Evolutionary conservation across 2,113 vertebrate genomes (phyloP).

Genomic region (Chamaetylas fuelleborni): DNA sequence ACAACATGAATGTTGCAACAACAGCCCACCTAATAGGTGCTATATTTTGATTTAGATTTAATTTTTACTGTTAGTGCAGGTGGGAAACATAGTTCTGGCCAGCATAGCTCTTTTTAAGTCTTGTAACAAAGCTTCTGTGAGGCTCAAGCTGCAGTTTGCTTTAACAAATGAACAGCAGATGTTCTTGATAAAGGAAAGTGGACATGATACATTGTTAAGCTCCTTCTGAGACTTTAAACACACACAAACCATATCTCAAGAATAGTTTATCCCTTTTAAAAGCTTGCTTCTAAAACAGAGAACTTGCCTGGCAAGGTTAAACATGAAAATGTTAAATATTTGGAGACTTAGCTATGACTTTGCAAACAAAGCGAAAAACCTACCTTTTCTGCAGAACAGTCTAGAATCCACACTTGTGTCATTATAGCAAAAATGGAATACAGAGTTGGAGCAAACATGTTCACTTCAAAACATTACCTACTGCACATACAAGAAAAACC

Average conservation of each 20-base stretch:
- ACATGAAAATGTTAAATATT: conserved; percentile 37
- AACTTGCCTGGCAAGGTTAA: conserved; percentile 5
- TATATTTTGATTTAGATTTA: not conserved
- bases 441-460: not conserved
- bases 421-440: not conserved
- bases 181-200: conserved; percentile 33
- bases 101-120: not conserved
- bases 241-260: not conserved
- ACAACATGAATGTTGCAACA: not conserved
- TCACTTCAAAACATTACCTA: not conserved
- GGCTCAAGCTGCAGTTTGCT: not conserved
- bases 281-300: not conserved
- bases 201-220: conserved; percentile 37
- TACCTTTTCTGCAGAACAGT: not conserved
- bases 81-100: not conserved
- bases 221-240: conserved; percentile 43
- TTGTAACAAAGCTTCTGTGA: not conserved
- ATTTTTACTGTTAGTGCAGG: not conserved
- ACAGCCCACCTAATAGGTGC: not conserved
- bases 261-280: conserved; percentile 7
- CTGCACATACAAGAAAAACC: not conserved
- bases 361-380: not conserved
- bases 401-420: not conserved
- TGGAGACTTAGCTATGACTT: not conserved
- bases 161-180: conserved; percentile 33